phyloP scores from a whole-genome alignment of 2,797 vertebrate species.

The Mionectes olivaceus region DNA sequence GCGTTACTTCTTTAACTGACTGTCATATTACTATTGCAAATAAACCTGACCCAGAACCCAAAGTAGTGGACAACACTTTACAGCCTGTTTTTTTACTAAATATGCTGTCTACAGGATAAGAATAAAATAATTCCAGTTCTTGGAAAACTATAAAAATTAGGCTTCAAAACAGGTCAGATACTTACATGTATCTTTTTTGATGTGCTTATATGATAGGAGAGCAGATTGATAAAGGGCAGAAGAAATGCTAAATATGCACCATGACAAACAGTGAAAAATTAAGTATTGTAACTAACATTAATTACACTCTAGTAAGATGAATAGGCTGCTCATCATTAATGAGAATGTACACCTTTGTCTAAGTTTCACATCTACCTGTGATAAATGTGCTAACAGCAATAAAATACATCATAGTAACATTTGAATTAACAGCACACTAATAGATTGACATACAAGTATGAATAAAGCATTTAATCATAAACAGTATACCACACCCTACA shows the following conservation, averaged over 20 bases:
- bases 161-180: constrained; percentile 59
- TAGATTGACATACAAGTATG: constrained; percentile 88
- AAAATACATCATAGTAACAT: constrained; percentile 91
- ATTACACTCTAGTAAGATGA: constrained; percentile 90
- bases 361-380: constrained; percentile 89
- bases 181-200: constrained; percentile 86
- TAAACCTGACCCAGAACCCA: background rate
- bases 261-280: constrained; percentile 93
- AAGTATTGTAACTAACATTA: constrained; percentile 87
- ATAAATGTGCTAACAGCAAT: constrained; percentile 89
- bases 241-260: constrained; percentile 84
- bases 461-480: constrained; percentile 87
- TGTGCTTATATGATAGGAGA: constrained; percentile 68
- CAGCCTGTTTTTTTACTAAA: background rate
- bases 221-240: constrained; percentile 80
- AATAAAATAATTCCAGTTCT: constrained; percentile 34
- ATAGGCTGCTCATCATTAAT: constrained; percentile 91
- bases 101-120: background rate
- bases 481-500: constrained; percentile 75
- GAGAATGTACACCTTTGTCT: constrained; percentile 90
- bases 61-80: background rate
- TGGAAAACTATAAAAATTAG: constrained; percentile 54
- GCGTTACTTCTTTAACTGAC: background rate
- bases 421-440: constrained; percentile 84
- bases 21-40: background rate